A percentile compares a stretch with the other conserved stretches of the same genome.
Evolutionary conservation across 2,888 invertebrate genomes (phyloP).

Genomic region (Idaea aversata): DNA sequence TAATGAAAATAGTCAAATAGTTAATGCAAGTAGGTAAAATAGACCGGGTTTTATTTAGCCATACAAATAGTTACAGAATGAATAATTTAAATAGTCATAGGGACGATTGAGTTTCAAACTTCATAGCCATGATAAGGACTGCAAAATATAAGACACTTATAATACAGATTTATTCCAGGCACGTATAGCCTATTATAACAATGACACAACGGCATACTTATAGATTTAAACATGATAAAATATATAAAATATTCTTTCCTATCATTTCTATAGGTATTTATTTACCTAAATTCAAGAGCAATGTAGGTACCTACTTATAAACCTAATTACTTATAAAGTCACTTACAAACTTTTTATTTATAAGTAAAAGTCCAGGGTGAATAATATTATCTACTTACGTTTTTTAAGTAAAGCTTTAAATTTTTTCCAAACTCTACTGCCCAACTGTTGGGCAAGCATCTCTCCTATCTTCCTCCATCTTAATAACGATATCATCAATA

Average conservation of each 20-base stretch:
- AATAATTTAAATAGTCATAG: slow-evolving; percentile 73
- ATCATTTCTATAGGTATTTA: slow-evolving; percentile 6
- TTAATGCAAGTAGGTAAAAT: slow-evolving; percentile 67
- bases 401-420: too few relatives aligned
- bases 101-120: slow-evolving; percentile 60
- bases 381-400: neutral
- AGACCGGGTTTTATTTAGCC: slow-evolving; percentile 77
- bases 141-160: neutral
- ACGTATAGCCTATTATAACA: too few relatives aligned
- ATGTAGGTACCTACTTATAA: neutral
- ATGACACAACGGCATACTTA: too few relatives aligned
- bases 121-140: slow-evolving; percentile 21
- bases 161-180: too few relatives aligned
- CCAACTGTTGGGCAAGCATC: too few relatives aligned
- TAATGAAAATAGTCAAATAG: slow-evolving; percentile 71
- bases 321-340: neutral
- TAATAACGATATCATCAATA: too few relatives aligned
- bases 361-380: neutral
- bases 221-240: too few relatives aligned
- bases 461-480: too few relatives aligned
- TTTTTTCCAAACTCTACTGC: too few relatives aligned
- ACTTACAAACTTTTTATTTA: neutral
- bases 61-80: slow-evolving; percentile 73
- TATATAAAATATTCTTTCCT: too few relatives aligned
- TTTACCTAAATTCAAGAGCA: slow-evolving; percentile 2